Conservation (phyloP, 53 echinoderm and acorn worm species). For the Antedon mediterranea region DNA sequence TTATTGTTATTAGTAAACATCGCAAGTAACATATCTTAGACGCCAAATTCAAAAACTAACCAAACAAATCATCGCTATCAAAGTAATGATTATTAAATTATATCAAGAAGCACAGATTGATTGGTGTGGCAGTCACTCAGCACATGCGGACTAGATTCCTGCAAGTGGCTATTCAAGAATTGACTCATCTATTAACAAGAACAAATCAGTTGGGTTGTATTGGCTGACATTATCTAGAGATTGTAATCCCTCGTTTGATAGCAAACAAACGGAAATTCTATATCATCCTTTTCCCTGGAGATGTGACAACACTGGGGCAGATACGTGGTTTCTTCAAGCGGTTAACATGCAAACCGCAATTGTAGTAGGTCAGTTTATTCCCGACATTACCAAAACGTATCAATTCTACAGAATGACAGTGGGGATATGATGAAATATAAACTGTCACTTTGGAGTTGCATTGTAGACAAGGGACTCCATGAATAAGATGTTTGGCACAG, state of each 20-base stretch:
- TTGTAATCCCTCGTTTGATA: background rate
- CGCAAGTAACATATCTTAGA: background rate
- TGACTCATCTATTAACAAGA: background rate
- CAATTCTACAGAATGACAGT: background rate
- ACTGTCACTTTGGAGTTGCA: too few species aligned
- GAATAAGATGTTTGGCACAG: too few species aligned
- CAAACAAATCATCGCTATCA: background rate
- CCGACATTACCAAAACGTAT: background rate
- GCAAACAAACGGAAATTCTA: background rate
- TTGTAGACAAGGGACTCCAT: too few species aligned
- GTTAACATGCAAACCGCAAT: background rate
- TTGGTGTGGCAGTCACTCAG: background rate
- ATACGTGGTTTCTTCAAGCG: background rate
- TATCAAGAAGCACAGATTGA: background rate
- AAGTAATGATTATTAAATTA: background rate
- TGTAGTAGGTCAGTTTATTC: background rate
- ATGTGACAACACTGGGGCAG: background rate
- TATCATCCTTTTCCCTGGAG: background rate
- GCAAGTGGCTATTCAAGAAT: background rate
- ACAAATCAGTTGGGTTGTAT: background rate
- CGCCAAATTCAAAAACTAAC: background rate
- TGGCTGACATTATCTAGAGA: background rate
- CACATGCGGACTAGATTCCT: background rate
- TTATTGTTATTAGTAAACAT: background rate
- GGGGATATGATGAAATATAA: too few species aligned